Evolutionary conservation across 2,888 invertebrate species (phyloP), one percentile per base, ranked within the genome.

Genomic region (Toxonevra muliebris): DNA sequence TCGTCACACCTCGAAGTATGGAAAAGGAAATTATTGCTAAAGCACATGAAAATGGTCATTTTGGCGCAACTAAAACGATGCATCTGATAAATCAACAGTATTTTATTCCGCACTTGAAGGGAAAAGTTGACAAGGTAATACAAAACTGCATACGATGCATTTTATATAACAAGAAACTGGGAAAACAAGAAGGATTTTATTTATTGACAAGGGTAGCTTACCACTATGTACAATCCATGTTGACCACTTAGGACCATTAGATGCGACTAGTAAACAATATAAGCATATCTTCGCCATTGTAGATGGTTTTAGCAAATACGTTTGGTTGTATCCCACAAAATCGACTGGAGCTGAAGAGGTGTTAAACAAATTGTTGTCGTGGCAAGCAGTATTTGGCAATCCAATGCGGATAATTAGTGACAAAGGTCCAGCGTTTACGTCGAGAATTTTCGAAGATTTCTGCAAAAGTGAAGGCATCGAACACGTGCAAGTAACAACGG

Each of bases 401-500:
- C n/a, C n/a, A n/a, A n/a, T n/a, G n/a, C n/a, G n/a, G n/a, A n/a
- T 30, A 30, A 30, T 30, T 4, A 54, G 62, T 12, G 15, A 20
- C 43, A 41, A 45, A 17, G 62, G 62, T 9, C 4, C 62, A 20
- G 62, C 64, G 13, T 45, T 45, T 19, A 58, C 58, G 12, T 57
- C 64, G 10, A 57, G 7, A 30, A 2, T 30, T 30, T 30, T 30
- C 7, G 30, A 30, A 30, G 30, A n/a, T n/a, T n/a, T n/a, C n/a
- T n/a, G n/a, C n/a, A n/a, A n/a, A n/a, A n/a, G n/a, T n/a, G n/a
- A n/a, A n/a, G n/a, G n/a, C 13, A 68, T 71, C 8, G 53, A 61
- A 17, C 63, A 70, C 53, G 52, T 66, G 11, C 20, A 15, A 50
- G 54, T 52, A 43, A 72, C 69, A 43, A 68, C 69, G 40, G 63